phyloP scores from a whole-genome alignment of 1,140 invertebrate genomes.

The Penaeus indicus region DNA sequence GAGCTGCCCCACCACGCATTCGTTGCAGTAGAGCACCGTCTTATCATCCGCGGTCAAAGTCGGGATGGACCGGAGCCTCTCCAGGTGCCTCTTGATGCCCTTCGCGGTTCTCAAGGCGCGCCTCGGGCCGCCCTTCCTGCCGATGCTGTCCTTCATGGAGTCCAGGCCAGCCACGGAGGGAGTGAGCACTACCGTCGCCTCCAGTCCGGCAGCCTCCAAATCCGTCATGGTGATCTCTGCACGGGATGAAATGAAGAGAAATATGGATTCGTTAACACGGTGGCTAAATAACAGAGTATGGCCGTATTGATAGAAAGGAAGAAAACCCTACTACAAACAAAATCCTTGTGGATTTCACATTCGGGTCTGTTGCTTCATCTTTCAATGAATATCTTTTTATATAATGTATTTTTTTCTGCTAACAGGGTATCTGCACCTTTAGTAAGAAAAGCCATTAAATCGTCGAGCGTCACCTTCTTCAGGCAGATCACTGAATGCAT shows the following conservation, averaged over 20 bases:
- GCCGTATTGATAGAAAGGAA: not conserved
- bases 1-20: slow-evolving; percentile 7
- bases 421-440: not conserved
- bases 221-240: slow-evolving; percentile 54
- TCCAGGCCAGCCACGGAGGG: not conserved
- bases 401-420: not conserved
- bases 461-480: slow-evolving; percentile 23
- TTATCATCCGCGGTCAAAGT: slow-evolving; percentile 33
- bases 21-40: slow-evolving; percentile 37
- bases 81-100: slow-evolving; percentile 7
- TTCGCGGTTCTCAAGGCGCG: not conserved
- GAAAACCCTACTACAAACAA: no score
- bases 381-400: no score
- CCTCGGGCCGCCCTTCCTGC: not conserved
- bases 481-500: slow-evolving; percentile 29
- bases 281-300: not conserved
- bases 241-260: not conserved
- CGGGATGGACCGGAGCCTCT: slow-evolving; percentile 18
- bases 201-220: slow-evolving; percentile 55
- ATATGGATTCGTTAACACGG: no score
- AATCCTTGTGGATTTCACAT: no score
- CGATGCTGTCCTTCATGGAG: not conserved
- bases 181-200: not conserved
- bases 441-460: not conserved
- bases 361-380: no score